Evolutionary conservation across 2,797 vertebrate species (phyloP), one percentile per base, ranked within the genome.

Genomic region (Gouania willdenowi): DNA sequence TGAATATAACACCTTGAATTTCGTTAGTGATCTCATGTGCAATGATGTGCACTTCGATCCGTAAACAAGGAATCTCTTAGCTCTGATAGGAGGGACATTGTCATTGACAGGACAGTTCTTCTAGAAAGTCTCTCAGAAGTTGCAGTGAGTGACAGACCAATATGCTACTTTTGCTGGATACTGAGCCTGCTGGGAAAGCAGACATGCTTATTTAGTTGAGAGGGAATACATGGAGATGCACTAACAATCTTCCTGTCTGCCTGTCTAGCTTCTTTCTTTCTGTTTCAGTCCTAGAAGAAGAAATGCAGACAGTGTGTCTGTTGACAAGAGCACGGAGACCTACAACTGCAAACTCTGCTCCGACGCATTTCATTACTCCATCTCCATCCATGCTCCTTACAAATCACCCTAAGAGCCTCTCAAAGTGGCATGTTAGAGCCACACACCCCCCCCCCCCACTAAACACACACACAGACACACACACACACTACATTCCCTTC

Each of bases 281-380:
- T 41, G 6, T 8, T 8, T 23, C 33, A 68, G 35, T 60, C 38
- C 32, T 29, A 22, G 18, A n/a, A 41, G 31, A 26, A 45, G n/a
- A 60, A 34, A 64, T 55, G 48, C 32, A 66, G 33, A 38, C 49
- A 68, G 37, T 52, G 69, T 66, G 40, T 41, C 50, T 72, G 56
- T 80, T 70, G n/a, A n/a, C n/a, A n/a, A n/a, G 48, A 41, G 29
- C 51, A 57, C 44, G 42, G 59, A n/a, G n/a, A 73, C 69, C 61
- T 72, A 60, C 55, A 66, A 71, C 66, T 60, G 57, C 46, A 71
- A 73, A 74, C 55, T 41, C 51, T 52, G 73, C 57, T 74, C 56
- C 69, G 53, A 54, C 55, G 66, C 64, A 76, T 62, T 71, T 82
- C 75, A 80, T 80, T 81, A 81, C 60, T 75, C 63, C 66, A 64